Evolutionary conservation across 2,888 invertebrate species (phyloP).

Genomic region (Sialis lutaria): DNA sequence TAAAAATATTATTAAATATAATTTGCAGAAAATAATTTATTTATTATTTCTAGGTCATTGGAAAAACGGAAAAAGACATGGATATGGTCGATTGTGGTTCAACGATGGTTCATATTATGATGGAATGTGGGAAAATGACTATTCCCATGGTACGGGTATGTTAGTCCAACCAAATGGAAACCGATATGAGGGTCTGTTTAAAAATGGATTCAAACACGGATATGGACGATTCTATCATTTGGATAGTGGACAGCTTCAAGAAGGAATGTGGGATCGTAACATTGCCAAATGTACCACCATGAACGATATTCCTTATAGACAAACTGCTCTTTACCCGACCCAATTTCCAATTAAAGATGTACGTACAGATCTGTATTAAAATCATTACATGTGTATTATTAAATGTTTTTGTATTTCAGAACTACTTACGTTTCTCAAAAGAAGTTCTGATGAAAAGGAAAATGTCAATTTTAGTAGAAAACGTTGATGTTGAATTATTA

Average conservation of each 20-base stretch:
- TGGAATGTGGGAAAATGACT: conserved; percentile 36
- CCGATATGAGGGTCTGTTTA: conserved; percentile 47
- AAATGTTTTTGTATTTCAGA: no score
- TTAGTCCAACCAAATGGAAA: conserved; percentile 36
- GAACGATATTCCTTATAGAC: conserved; percentile 38
- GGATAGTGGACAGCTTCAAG: conserved; percentile 44
- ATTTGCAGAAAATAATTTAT: no score
- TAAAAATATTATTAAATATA: no score
- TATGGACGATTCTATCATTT: conserved; percentile 45
- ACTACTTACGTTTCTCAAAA: no score
- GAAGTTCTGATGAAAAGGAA: no score
- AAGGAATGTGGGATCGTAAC: conserved; percentile 42
- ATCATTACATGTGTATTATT: no score
- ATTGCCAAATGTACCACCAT: conserved; percentile 35
- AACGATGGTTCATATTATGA: conserved; percentile 37
- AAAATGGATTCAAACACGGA: conserved; percentile 35
- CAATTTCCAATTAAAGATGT: conserved; percentile 35
- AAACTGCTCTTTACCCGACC: conserved; percentile 33
- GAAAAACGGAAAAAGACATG: conserved; percentile 30
- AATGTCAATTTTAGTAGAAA: no score
- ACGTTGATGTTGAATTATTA: no score
- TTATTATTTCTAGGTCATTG: conserved; percentile 18
- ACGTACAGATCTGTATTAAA: conserved; percentile 9
- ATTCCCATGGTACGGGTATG: conserved; percentile 33
- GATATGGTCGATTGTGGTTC: conserved; percentile 46